Conservation (phyloP, 2,113 vertebrate species). For the Trematocara macrostoma region DNA sequence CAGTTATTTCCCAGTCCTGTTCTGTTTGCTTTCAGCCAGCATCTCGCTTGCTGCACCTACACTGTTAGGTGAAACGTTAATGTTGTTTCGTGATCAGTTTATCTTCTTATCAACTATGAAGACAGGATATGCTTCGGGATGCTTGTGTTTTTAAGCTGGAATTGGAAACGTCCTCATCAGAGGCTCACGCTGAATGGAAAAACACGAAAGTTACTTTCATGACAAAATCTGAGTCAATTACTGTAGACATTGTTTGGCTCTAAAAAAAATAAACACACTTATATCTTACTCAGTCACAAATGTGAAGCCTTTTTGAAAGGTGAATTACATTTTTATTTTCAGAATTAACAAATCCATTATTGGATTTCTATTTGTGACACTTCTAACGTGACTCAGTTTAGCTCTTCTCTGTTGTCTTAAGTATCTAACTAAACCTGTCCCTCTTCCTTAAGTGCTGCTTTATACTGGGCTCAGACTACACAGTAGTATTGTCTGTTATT, state of each 20-base stretch:
- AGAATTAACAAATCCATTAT: neutral
- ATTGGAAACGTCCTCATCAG: neutral
- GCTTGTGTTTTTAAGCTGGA: neutral
- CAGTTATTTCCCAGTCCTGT: conserved; percentile 15
- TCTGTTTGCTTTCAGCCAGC: conserved; percentile 50
- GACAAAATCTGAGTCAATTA: neutral
- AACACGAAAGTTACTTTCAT: accelerated
- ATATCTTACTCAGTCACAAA: neutral
- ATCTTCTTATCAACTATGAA: neutral
- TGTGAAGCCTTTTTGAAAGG: neutral
- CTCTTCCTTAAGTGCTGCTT: neutral
- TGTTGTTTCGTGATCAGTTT: neutral
- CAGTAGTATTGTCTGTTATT: neutral
- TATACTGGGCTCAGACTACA: neutral
- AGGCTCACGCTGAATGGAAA: neutral
- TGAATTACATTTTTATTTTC: neutral
- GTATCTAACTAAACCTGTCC: neutral
- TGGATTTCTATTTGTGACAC: neutral
- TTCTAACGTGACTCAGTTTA: neutral
- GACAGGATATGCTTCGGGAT: too few species aligned
- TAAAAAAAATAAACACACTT: neutral
- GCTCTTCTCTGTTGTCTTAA: neutral
- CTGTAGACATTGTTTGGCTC: neutral
- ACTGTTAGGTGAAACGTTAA: neutral
- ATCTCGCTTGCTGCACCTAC: neutral